phyloP scores from a whole-genome alignment of 2,797 vertebrate genomes.

The Lepidocolaptes lacrymiger region DNA sequence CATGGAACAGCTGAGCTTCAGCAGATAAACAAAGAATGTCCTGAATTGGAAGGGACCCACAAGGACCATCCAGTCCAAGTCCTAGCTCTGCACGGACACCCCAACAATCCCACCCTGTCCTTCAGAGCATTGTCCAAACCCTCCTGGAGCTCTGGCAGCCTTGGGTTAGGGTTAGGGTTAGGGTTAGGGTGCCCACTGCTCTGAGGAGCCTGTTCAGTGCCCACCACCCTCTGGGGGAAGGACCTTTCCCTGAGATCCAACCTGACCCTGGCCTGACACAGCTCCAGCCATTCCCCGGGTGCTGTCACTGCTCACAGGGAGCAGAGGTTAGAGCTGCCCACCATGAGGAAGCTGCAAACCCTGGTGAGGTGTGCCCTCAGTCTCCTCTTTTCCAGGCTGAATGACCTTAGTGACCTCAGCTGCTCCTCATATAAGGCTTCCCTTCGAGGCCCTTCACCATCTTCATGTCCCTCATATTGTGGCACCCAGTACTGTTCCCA shows the following conservation, averaged over 20 bases:
- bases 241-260: neutral
- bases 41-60: neutral
- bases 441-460: neutral
- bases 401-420: neutral
- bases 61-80: rapidly evolving
- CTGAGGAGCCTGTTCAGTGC: neutral
- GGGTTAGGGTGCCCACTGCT: neutral
- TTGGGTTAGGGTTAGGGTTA: too few relatives aligned
- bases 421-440: neutral
- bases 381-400: neutral
- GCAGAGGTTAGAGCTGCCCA: rapidly evolving
- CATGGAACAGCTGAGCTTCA: neutral
- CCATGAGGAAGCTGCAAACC: neutral
- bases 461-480: neutral
- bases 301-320: neutral
- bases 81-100: neutral
- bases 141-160: neutral
- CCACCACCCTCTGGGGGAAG: neutral
- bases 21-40: neutral
- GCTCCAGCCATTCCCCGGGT: rapidly evolving
- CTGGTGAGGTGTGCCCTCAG: neutral
- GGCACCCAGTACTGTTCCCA: neutral
- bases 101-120: neutral
- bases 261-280: neutral
- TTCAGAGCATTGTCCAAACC: neutral